phyloP scores from a whole-genome alignment of 2,113 vertebrate genomes.

The Ctenomys sociabilis region DNA sequence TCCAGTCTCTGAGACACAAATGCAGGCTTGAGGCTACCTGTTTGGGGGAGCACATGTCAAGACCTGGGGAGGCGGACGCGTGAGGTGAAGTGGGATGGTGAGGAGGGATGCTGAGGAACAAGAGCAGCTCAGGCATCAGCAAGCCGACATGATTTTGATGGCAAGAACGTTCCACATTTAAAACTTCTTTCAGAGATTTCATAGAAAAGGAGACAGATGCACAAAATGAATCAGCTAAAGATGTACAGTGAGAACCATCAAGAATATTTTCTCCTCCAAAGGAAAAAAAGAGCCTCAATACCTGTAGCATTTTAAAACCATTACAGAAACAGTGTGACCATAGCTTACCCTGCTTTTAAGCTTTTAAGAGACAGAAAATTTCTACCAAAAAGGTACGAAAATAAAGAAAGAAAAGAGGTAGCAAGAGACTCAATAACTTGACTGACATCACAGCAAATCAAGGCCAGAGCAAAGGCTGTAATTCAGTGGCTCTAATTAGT shows the following conservation, averaged over 20 bases:
- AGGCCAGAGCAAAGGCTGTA: constrained; percentile 45
- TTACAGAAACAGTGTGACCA: constrained; percentile 4
- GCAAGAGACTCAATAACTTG: constrained; percentile 12
- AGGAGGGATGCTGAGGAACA: background rate
- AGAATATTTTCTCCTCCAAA: constrained; percentile 43
- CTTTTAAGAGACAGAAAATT: constrained; percentile 37
- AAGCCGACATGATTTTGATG: background rate
- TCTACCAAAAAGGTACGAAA: constrained; percentile 43
- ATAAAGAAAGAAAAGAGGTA: constrained; percentile 49
- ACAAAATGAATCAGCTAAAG: constrained; percentile 32
- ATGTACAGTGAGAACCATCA: background rate
- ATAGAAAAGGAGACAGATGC: background rate
- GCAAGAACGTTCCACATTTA: constrained; percentile 21
- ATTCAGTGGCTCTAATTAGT: constrained; percentile 73
- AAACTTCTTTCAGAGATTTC: background rate
- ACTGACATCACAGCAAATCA: constrained; percentile 55
- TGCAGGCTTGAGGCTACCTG: constrained; percentile 34
- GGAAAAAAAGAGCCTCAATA: background rate
- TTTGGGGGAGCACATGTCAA: constrained; percentile 14
- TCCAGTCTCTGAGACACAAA: constrained; percentile 29
- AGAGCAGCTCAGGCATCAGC: background rate
- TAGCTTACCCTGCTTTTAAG: background rate
- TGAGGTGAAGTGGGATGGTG: background rate
- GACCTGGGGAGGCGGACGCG: background rate
- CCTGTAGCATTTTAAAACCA: constrained; percentile 8